Evolutionary conservation across 2,113 vertebrate genomes (phyloP).

Genomic region (Perca fluviatilis): DNA sequence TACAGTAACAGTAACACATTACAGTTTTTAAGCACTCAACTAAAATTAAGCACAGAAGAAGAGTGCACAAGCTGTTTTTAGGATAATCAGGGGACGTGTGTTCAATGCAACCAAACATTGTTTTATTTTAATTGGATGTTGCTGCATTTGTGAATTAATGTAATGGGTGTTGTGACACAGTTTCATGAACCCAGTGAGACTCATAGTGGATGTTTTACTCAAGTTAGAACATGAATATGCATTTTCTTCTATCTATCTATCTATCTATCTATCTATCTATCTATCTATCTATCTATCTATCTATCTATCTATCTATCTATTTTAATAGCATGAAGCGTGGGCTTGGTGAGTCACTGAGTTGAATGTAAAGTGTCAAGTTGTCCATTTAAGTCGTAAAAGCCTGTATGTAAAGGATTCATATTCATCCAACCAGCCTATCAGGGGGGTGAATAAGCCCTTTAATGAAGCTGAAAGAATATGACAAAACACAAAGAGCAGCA

Average conservation of each 20-base stretch:
- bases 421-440: neutral
- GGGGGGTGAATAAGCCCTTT: slow-evolving; percentile 62
- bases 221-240: neutral
- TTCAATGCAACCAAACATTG: neutral
- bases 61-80: neutral
- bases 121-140: slow-evolving; percentile 42
- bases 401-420: neutral
- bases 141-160: slow-evolving; percentile 13
- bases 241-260: neutral
- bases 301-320: no score
- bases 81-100: neutral
- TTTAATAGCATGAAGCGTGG: neutral
- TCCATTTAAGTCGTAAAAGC: neutral
- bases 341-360: neutral
- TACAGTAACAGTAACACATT: neutral
- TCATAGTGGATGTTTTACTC: neutral
- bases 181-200: slow-evolving; percentile 20
- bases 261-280: no score
- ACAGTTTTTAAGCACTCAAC: neutral
- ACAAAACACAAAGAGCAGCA: slow-evolving; percentile 68
- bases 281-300: no score
- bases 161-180: slow-evolving; percentile 36
- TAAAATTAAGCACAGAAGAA: neutral
- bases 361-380: slow-evolving; percentile 1
- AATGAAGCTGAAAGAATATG: slow-evolving; percentile 74